Evolutionary conservation across 2,888 invertebrate species (phyloP).

Genomic region (Lingula anatina): DNA sequence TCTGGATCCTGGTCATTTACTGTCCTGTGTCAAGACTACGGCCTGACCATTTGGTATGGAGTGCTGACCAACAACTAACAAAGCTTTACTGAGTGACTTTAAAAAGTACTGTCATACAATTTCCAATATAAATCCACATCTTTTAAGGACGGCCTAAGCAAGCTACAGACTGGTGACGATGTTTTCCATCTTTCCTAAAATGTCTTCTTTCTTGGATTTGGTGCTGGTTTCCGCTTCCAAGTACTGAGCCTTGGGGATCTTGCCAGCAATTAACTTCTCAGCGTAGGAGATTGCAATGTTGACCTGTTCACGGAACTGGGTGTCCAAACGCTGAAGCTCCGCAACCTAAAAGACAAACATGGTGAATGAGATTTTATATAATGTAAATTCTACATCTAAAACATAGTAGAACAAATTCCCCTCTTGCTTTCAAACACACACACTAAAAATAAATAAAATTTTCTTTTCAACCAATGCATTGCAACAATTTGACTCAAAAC

Average conservation of each 20-base stretch:
- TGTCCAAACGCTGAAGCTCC: slow-evolving; percentile 61
- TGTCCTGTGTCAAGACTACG: too few relatives aligned
- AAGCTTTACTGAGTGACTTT: too few relatives aligned
- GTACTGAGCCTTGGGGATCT: slow-evolving; percentile 60
- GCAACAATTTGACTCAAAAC: not conserved
- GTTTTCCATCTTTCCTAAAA: slow-evolving; percentile 48
- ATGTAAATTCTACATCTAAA: not conserved
- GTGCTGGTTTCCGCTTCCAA: slow-evolving; percentile 59
- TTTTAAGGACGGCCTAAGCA: too few relatives aligned
- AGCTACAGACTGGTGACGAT: slow-evolving; percentile 8
- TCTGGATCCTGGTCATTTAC: too few relatives aligned
- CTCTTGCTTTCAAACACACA: not conserved
- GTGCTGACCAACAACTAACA: too few relatives aligned
- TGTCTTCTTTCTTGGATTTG: slow-evolving; percentile 59
- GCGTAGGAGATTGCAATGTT: slow-evolving; percentile 53
- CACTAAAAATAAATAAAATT: not conserved
- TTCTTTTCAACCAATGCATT: not conserved
- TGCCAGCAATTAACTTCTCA: slow-evolving; percentile 63
- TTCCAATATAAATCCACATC: too few relatives aligned
- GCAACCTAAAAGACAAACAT: slow-evolving; percentile 37
- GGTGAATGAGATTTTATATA: not conserved
- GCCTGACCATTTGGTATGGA: too few relatives aligned
- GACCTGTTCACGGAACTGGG: slow-evolving; percentile 45
- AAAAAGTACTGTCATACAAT: too few relatives aligned
- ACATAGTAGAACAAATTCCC: not conserved